Evolutionary conservation across 2,888 invertebrate species (phyloP), one percentile per base, ranked within the genome.

Genomic region (Oligia latruncula): DNA sequence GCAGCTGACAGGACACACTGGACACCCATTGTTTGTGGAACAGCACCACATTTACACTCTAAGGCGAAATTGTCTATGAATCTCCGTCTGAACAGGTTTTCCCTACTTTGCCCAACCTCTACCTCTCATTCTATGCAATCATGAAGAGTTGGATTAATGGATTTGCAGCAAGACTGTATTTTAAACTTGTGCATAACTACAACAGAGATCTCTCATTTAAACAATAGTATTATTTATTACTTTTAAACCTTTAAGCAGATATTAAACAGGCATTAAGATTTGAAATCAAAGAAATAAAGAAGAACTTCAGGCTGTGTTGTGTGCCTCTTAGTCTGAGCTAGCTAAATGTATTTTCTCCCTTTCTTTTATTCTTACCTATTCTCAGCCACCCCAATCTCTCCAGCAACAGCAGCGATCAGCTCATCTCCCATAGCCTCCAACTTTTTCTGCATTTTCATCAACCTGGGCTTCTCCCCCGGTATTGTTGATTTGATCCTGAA

Each of bases 401-500:
- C 90, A 11, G 97, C 97, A 43, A 98, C 96, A 3, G 94, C 89
- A 60, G 93, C 90, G 72, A 97, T 97, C 43, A 98, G 92, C 20
- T 97, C 97, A 52, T 93, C 94, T 0, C 98, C 98, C 75, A 94
- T 89, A 0, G 94, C 94, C 68, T 96, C 96, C 5, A 98, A 91
- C 68, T 96, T 94, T 82, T 97, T 97, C 92, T 98, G 97, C 1
- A 98, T 93, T 74, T 97, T 97, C 5, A 97, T 80, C 23, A 95
- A 88, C 81, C 89, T 95, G 0, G 97, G 96, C 64, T 96, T 97
- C 77, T 96, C 95, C 17, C 97, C 96, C 0, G 97, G 96, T 74
- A 97, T 93, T 0, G 97, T 97, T 3, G 98, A 97, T 87, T 98
- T 98, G 1, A 98, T 96, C 92, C 98, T 97, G 46, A 99, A 94